These are phyloP conservation scores for Echinometra lucunter DNA, from an alignment of 53 echinoderm and acorn worm genomes.

Conservation along the genomic window DNA sequence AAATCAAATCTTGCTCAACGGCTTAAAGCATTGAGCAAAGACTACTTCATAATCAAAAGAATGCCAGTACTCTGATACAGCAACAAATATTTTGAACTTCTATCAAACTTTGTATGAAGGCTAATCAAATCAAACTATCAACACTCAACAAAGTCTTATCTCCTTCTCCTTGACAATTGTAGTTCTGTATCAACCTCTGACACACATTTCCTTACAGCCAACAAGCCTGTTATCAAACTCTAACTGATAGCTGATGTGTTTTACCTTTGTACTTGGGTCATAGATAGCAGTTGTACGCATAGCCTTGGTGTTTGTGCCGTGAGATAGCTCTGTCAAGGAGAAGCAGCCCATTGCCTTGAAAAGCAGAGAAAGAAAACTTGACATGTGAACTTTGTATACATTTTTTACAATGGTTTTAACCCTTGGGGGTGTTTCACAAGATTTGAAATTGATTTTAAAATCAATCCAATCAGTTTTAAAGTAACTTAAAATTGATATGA, in stretches of 20 bases:
- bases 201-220: background rate
- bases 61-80: too few relatives aligned
- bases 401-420: background rate
- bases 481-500: too few relatives aligned
- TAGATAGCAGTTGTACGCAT: constrained; percentile 92
- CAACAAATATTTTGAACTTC: too few relatives aligned
- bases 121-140: background rate
- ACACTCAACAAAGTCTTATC: background rate
- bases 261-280: constrained; percentile 87
- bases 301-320: constrained; percentile 93
- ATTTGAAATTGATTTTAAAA: too few relatives aligned
- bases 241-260: background rate
- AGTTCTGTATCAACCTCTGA: constrained; percentile 37
- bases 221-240: background rate
- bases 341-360: constrained; percentile 75
- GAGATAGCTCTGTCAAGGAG: constrained; percentile 92
- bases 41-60: too few relatives aligned
- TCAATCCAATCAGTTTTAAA: too few relatives aligned
- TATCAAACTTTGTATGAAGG: background rate
- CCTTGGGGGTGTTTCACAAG: too few relatives aligned
- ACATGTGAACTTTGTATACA: constrained; percentile 2
- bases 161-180: background rate
- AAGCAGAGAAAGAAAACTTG: background rate
- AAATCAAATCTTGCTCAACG: too few relatives aligned
- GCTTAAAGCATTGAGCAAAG: too few relatives aligned